These are phyloP conservation scores for Calidris pygmaea DNA, from an alignment of 2,113 vertebrate species.

Conservation along the genomic window DNA sequence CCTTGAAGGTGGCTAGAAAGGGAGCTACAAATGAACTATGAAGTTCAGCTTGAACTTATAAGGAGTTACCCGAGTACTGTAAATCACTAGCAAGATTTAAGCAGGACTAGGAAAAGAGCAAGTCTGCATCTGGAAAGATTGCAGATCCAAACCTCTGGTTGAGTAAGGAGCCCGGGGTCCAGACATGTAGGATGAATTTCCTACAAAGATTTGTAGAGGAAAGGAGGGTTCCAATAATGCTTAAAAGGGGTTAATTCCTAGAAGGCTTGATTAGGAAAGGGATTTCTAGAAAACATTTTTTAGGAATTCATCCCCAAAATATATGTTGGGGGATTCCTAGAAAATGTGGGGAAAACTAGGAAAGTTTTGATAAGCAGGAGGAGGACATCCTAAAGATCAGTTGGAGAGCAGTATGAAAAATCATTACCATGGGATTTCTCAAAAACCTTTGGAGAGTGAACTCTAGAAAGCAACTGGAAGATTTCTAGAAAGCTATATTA, in stretches of 20 bases:
- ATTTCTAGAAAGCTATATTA: background rate
- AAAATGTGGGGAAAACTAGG: background rate
- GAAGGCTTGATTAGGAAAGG: background rate
- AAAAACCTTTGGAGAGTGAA: too few species aligned
- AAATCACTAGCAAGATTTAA: background rate
- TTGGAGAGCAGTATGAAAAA: too few species aligned
- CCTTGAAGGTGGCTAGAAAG: background rate
- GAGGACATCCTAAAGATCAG: background rate
- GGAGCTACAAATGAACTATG: background rate
- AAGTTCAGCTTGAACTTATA: background rate
- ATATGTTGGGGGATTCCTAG: background rate
- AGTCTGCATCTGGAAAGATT: background rate
- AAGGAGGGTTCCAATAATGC: background rate
- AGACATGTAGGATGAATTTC: background rate
- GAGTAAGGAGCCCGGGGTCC: background rate
- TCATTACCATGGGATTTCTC: too few species aligned
- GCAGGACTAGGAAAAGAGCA: background rate
- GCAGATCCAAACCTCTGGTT: background rate
- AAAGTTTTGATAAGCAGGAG: background rate
- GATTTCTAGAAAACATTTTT: background rate
- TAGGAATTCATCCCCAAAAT: background rate
- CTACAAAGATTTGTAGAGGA: background rate
- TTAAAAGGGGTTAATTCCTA: background rate
- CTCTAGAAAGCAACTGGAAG: too few species aligned
- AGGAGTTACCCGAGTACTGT: background rate